phyloP scores from a whole-genome alignment of 37 sponge, comb jelly and placozoan species.

The Agelas oroides region DNA sequence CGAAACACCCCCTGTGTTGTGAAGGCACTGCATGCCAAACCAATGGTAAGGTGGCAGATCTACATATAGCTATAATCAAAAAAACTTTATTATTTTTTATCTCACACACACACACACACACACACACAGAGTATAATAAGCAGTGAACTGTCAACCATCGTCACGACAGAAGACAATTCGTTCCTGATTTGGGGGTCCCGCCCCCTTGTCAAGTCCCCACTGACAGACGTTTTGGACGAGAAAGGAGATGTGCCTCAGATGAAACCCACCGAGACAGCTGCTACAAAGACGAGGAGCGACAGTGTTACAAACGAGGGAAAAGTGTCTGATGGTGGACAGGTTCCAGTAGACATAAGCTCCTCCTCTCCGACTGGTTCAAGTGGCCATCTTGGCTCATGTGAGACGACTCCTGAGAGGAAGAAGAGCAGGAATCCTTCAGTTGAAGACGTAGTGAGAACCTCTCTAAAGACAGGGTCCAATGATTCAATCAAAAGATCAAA shows the following conservation, averaged over 20 bases:
- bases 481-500: not conserved
- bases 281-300: no score
- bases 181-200: conserved; percentile 89
- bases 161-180: conserved; percentile 74
- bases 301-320: no score
- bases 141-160: conserved; percentile 80
- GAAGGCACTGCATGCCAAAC: conserved; percentile 46
- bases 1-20: conserved; percentile 54
- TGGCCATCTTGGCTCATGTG: not conserved
- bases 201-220: conserved; percentile 62
- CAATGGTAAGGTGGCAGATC: conserved; percentile 57
- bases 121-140: conserved; percentile 75
- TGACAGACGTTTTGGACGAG: conserved; percentile 21
- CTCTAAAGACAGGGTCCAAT: not conserved
- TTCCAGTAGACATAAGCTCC: no score
- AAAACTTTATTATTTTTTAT: no score
- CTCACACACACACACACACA: no score
- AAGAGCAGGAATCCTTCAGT: not conserved
- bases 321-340: no score
- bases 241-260: no score
- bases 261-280: no score
- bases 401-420: not conserved
- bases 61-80: not conserved
- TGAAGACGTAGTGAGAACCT: not conserved
- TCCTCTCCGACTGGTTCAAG: not conserved